Evolutionary conservation across 2,888 invertebrate species (phyloP).

Genomic region (Mythimna albipuncta): DNA sequence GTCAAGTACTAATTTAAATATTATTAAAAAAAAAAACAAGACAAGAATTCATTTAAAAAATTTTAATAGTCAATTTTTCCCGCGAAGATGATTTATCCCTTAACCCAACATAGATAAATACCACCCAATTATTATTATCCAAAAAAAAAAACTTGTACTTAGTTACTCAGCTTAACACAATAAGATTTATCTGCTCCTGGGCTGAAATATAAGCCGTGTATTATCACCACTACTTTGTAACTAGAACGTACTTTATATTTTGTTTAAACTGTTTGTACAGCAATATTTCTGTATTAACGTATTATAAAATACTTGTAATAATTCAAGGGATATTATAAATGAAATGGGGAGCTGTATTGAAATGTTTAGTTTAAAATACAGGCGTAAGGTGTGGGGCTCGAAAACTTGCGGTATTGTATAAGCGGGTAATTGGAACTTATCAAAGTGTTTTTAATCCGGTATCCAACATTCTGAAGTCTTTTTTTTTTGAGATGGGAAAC

Average conservation of each 20-base stretch:
- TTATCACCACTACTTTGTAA: conserved; percentile 47
- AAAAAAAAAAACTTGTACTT: conserved; percentile 25
- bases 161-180: conserved; percentile 29
- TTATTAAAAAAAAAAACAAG: too few relatives aligned
- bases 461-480: neutral
- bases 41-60: too few relatives aligned
- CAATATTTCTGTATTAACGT: conserved; percentile 86
- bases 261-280: conserved; percentile 74
- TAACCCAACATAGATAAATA: conserved; percentile 14
- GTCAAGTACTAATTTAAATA: too few relatives aligned
- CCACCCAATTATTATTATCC: conserved; percentile 13
- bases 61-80: too few relatives aligned
- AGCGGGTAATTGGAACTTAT: neutral
- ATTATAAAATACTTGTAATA: conserved; percentile 84
- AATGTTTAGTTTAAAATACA: conserved; percentile 81
- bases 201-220: conserved; percentile 38
- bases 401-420: conserved; percentile 12
- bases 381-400: conserved; percentile 61
- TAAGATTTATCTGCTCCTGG: conserved; percentile 40
- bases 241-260: conserved; percentile 62
- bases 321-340: conserved; percentile 84
- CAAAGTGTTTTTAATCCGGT: neutral
- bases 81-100: neutral
- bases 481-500: too few relatives aligned
- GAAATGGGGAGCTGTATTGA: conserved; percentile 79